These are phyloP conservation scores for Bombus soroeensis DNA, from an alignment of 1,140 invertebrate genomes.

Conservation along the genomic window DNA sequence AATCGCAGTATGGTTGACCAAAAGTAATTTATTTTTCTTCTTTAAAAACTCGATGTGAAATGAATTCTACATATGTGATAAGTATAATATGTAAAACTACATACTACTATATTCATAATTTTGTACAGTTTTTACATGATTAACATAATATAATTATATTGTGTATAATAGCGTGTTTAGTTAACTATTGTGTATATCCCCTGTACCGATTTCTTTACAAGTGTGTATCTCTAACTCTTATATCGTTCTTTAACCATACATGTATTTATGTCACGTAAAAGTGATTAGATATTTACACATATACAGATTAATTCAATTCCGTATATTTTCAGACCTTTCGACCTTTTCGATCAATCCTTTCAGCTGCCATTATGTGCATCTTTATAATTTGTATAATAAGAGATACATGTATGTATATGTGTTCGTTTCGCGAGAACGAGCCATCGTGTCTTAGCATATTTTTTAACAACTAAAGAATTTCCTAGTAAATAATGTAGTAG, in stretches of 20 bases:
- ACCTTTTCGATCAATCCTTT: not conserved
- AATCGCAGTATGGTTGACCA: not conserved
- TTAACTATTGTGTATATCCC: slow-evolving; percentile 2
- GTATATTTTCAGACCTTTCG: not conserved
- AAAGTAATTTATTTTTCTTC: slow-evolving; percentile 9
- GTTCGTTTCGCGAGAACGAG: not conserved
- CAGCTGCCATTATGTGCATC: not conserved
- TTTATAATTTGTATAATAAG: not conserved
- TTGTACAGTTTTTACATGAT: not conserved
- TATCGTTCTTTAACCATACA: not conserved
- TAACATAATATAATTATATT: slow-evolving; percentile 3
- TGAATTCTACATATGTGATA: slow-evolving; percentile 6
- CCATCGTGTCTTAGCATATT: not conserved
- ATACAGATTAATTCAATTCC: not conserved
- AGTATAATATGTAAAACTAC: slow-evolving; percentile 2
- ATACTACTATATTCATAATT: not conserved
- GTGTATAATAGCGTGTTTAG: not conserved
- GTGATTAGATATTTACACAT: not conserved
- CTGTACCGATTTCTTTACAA: not conserved
- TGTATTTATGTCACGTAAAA: not conserved
- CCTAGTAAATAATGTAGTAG: not conserved
- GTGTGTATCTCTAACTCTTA: not conserved
- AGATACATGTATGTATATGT: not conserved
- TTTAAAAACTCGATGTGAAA: slow-evolving; percentile 6
- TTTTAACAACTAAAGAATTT: not conserved